Evolutionary conservation across 2,888 invertebrate species (phyloP).

Genomic region (Dichetophora obliterata): DNA sequence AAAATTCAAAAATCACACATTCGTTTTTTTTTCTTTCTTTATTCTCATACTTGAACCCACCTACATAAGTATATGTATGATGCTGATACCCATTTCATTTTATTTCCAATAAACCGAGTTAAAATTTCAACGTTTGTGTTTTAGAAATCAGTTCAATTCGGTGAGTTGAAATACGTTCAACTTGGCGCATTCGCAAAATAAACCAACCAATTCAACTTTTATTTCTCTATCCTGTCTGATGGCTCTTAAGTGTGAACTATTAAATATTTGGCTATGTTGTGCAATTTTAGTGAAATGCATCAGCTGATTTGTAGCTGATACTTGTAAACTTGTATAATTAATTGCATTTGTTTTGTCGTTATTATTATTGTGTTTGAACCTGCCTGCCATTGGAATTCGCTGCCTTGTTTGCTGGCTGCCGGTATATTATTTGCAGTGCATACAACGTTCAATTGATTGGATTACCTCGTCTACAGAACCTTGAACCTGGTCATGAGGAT

Average conservation of each 20-base stretch:
- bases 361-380: neutral
- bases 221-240: constrained; percentile 35
- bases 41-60: constrained; percentile 33
- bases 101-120: neutral
- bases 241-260: constrained; percentile 47
- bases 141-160: constrained; percentile 54
- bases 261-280: constrained; percentile 49
- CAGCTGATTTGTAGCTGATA: neutral
- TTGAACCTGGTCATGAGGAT: constrained; percentile 54
- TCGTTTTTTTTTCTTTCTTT: too few relatives aligned
- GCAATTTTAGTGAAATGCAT: constrained; percentile 46
- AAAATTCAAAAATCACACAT: neutral
- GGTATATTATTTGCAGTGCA: neutral
- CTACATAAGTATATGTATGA: constrained; percentile 17
- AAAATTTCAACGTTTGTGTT: constrained; percentile 59
- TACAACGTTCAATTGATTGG: neutral
- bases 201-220: neutral
- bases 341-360: neutral
- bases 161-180: constrained; percentile 19
- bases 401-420: neutral
- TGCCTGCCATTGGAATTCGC: neutral
- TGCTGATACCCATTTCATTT: neutral
- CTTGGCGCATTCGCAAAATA: constrained; percentile 2
- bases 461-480: neutral
- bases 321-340: neutral